phyloP scores from a whole-genome alignment of 92 coral and sea anemone genomes.

The Palythoa grandiflora region DNA sequence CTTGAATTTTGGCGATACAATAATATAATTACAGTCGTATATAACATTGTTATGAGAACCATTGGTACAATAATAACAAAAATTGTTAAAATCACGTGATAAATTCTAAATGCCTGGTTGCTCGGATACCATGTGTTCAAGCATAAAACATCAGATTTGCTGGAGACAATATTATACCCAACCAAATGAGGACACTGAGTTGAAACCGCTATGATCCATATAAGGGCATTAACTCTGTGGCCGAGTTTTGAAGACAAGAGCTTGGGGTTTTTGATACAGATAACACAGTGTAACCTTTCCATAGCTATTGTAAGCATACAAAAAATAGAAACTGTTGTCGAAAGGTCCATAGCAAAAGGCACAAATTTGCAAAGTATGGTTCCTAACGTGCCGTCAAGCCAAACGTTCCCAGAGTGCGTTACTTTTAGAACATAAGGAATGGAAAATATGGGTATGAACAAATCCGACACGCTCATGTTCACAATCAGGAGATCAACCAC shows the following conservation, averaged over 20 bases:
- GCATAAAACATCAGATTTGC: background rate
- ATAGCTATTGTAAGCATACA: slow-evolving; percentile 26
- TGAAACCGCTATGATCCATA: slow-evolving; percentile 4
- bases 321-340: slow-evolving; percentile 6
- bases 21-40: background rate
- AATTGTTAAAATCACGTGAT: background rate
- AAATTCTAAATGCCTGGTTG: background rate
- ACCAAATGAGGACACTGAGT: background rate
- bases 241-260: no score
- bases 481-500: background rate
- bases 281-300: slow-evolving; percentile 9
- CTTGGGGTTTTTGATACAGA: background rate
- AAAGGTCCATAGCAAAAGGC: slow-evolving; percentile 4
- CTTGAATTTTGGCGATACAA: background rate
- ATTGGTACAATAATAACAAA: background rate
- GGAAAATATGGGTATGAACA: slow-evolving; percentile 4
- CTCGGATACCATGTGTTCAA: background rate
- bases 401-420: background rate
- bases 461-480: slow-evolving; percentile 19
- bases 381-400: background rate
- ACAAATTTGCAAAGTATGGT: slow-evolving; percentile 7
- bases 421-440: background rate
- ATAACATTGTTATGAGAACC: background rate
- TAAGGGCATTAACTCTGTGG: slow-evolving; percentile 7
- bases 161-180: background rate